Base-by-base conservation (phyloP, 1,140 invertebrate species). In the Drosophila subobscura region DNA sequence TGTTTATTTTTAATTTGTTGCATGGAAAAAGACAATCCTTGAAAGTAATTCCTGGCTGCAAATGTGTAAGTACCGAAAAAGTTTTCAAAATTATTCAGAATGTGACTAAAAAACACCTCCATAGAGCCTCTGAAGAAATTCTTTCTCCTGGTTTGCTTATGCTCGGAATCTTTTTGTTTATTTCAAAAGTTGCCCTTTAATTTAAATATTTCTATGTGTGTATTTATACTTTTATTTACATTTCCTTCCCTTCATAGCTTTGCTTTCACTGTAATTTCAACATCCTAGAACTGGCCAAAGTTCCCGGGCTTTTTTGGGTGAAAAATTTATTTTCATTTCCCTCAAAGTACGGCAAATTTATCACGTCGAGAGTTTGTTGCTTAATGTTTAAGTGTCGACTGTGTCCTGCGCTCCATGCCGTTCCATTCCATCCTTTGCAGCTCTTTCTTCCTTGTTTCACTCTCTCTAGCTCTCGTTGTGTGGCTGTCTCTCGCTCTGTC, bases 371-470 rank as follows among this genome's bases (percentile, higher is more conserved):
- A 54, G 57, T 73, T 77, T 64, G 54, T 59, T 83, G 61, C 66
- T 77, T 61, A 77, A 77, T 72, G 75, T 65, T 78, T 27, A 78
- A 72, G 74, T 60, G 56, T 42, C 57, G 51, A 49, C 59, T 51
- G 50, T 16, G 16, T 52, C 33, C 51, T 55, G n/a, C n/a, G n/a
- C n/a, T n/a, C n/a, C n/a, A n/a, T n/a, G 33, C 33, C 16, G 1
- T 20, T 12, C 33, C 33, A 27, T 5, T 27, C 5, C 25, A 27
- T 37, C 8, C 29, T 8, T 10, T 12, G 27, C 10, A 37, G 27
- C 33, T 37, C 10, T 1, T 37, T 37, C 33, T 12, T 12, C 33
- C 33, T 37, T 4, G 10, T 37, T 47, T 20, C 16, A 20, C 16
- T 1, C 16, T 20, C 16, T 20, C 16, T 20, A 20, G 16, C 16